Percentiles rank a stretch among this genome's conserved stretches.
Conservation (phyloP, 2,113 vertebrate genomes). For the Salvelinus fontinalis region DNA sequence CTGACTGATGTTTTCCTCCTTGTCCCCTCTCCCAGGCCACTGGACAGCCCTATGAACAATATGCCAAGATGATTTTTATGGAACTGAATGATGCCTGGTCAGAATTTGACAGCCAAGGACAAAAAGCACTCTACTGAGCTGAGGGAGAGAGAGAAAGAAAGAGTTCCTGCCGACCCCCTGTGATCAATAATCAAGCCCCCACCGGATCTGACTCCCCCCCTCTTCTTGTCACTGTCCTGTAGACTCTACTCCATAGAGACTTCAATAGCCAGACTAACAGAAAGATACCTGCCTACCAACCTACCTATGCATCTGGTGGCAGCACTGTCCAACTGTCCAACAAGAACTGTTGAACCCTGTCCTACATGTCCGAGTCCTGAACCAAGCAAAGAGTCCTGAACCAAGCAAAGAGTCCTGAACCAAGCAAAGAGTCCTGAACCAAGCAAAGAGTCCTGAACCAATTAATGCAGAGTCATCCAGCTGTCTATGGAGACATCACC, state of each 20-base stretch:
- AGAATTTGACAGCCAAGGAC: slow-evolving; percentile 99
- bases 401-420: slow-evolving; percentile 14
- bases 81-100: slow-evolving; percentile 99
- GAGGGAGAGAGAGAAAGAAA: not conserved
- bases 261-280: slow-evolving; percentile 46
- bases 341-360: not conserved
- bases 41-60: slow-evolving; percentile 98
- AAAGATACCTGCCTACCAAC: slow-evolving; percentile 3
- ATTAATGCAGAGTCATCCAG: slow-evolving; percentile 2
- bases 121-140: slow-evolving; percentile 92
- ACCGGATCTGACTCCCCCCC: not conserved
- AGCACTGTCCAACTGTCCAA: slow-evolving; percentile 27
- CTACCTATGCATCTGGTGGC: slow-evolving; percentile 50
- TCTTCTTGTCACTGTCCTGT: slow-evolving; percentile 60
- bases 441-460: slow-evolving; percentile 15
- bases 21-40: slow-evolving; percentile 80
- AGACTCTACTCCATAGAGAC: slow-evolving; percentile 44
- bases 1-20: not conserved
- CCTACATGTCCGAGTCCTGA: slow-evolving; percentile 25
- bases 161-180: slow-evolving; percentile 17
- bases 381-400: slow-evolving; percentile 10
- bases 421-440: slow-evolving; percentile 10
- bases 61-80: slow-evolving; percentile 99
- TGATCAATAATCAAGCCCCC: not conserved
- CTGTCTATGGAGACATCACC: too few relatives aligned